Percentiles rank a stretch among this genome's conserved stretches.
These are phyloP conservation scores for Coccyzus lansbergi DNA, from an alignment of 2,797 vertebrate species.

Conservation along the genomic window DNA sequence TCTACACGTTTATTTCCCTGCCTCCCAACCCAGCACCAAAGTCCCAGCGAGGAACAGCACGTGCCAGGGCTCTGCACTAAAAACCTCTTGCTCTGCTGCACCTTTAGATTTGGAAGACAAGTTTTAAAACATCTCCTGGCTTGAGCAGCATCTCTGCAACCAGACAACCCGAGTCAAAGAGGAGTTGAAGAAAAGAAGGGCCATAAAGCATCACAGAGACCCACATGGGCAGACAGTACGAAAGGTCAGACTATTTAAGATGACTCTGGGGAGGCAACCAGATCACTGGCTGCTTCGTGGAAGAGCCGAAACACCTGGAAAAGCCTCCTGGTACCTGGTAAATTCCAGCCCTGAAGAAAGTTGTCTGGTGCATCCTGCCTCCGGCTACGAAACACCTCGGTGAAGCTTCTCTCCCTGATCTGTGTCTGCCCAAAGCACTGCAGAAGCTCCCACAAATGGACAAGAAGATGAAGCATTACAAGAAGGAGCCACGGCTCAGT, in stretches of 20 bases:
- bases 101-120: background rate
- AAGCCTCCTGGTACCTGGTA: background rate
- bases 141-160: background rate
- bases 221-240: background rate
- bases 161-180: background rate
- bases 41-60: rapidly evolving
- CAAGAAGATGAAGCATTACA: background rate
- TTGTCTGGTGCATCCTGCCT: background rate
- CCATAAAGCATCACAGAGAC: background rate
- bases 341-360: background rate
- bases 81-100: background rate
- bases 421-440: background rate
- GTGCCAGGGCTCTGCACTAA: background rate
- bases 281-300: background rate
- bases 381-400: background rate
- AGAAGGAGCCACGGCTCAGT: background rate
- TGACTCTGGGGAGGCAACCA: background rate
- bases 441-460: background rate
- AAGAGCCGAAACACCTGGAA: background rate
- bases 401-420: background rate
- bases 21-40: background rate
- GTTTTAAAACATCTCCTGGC: background rate
- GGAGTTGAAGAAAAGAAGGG: background rate
- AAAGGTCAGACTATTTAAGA: background rate
- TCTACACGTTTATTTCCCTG: background rate